phyloP scores from a whole-genome alignment of 2,797 vertebrate genomes.

The Hypotaenidia okinawae region DNA sequence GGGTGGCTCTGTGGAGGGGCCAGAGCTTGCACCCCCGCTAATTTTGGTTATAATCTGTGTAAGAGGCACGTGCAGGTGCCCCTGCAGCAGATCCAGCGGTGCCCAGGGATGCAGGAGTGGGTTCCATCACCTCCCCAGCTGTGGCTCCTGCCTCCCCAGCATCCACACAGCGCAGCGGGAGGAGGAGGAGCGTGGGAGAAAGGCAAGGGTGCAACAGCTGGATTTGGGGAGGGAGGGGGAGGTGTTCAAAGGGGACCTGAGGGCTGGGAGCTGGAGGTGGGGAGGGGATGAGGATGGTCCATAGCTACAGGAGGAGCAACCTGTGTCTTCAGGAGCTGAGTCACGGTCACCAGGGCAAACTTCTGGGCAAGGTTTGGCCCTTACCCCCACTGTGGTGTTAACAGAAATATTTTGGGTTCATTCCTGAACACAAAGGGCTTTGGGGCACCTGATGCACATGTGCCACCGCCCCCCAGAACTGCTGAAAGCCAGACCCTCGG shows the following conservation, averaged over 20 bases:
- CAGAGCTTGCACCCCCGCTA: not conserved
- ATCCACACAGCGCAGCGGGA: not conserved
- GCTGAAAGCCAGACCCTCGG: not conserved
- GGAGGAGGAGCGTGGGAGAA: not conserved
- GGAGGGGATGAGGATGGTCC: not conserved
- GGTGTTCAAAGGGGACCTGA: too few relatives aligned
- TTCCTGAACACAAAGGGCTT: not conserved
- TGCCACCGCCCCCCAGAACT: not conserved
- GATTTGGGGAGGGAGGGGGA: not conserved
- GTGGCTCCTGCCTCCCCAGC: not conserved
- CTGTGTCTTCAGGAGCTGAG: not conserved
- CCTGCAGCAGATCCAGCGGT: not conserved
- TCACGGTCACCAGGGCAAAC: not conserved
- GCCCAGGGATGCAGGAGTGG: rapidly evolving
- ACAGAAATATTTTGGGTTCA: rapidly evolving
- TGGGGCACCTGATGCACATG: rapidly evolving
- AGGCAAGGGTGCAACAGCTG: not conserved
- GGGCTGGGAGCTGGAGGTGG: not conserved
- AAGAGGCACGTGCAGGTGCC: too few relatives aligned
- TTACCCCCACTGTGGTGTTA: too few relatives aligned
- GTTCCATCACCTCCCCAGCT: not conserved
- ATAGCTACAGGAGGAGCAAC: too few relatives aligned
- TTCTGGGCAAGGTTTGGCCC: rapidly evolving
- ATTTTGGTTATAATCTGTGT: rapidly evolving
- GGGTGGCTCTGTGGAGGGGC: not conserved